These are phyloP conservation scores for Phaethornis superciliosus DNA, from an alignment of 2,113 vertebrate genomes.

Conservation along the genomic window DNA sequence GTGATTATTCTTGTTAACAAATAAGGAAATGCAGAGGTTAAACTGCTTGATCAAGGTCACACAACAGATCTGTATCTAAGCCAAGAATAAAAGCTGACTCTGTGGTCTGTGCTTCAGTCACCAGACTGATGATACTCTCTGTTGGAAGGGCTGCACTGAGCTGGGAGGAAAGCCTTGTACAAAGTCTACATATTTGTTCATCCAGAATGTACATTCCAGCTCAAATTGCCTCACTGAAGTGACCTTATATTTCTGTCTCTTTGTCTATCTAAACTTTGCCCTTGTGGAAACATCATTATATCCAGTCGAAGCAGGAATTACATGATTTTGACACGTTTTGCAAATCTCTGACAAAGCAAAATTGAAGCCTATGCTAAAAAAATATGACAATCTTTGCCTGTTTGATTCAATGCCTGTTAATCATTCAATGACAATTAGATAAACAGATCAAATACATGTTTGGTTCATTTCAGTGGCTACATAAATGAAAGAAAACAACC, in stretches of 20 bases:
- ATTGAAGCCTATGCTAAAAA: not conserved
- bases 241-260: constrained; percentile 57
- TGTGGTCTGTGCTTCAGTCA: not conserved
- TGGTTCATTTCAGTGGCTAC: not conserved
- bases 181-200: constrained; percentile 29
- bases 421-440: not conserved
- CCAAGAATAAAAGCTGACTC: constrained; percentile 37
- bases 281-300: constrained; percentile 41
- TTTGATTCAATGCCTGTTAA: not conserved
- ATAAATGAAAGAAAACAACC: not conserved
- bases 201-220: constrained; percentile 16
- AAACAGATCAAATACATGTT: not conserved
- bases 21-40: constrained; percentile 41
- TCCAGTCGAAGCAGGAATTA: constrained; percentile 16
- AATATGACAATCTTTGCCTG: not conserved
- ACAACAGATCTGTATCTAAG: not conserved
- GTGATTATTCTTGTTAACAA: constrained; percentile 30
- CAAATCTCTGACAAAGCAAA: constrained; percentile 32
- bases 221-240: constrained; percentile 47
- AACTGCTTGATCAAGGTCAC: constrained; percentile 22
- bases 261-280: constrained; percentile 39
- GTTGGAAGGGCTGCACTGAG: not conserved
- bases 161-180: constrained; percentile 14
- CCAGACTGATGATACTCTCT: not conserved
- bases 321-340: not conserved